Conservation (phyloP, 2,888 invertebrate species). For the Podabrus alpinus region DNA sequence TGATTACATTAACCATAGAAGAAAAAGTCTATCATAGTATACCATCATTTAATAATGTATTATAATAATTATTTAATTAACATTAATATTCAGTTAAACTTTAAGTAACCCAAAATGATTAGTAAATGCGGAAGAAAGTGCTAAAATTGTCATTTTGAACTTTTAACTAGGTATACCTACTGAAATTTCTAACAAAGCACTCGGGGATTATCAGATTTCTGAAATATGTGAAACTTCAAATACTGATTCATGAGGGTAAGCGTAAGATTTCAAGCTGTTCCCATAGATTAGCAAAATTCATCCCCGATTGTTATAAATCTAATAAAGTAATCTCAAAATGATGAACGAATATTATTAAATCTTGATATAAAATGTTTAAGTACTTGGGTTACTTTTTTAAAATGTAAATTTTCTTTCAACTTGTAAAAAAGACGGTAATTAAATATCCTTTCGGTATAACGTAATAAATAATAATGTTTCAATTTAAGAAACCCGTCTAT, state of each 20-base stretch:
- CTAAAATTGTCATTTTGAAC: background rate
- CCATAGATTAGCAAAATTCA: conserved; percentile 32
- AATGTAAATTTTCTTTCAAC: too few relatives aligned
- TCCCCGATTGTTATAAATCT: conserved; percentile 35
- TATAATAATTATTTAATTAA: background rate
- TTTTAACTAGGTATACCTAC: background rate
- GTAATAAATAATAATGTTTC: too few relatives aligned
- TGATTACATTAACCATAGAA: too few relatives aligned
- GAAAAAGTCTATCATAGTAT: too few relatives aligned
- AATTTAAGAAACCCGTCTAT: too few relatives aligned
- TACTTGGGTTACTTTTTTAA: too few relatives aligned
- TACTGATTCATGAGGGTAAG: conserved; percentile 32
- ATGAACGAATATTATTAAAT: conserved; percentile 32
- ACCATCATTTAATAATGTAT: too few relatives aligned
- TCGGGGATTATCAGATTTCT: conserved; percentile 22
- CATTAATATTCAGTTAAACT: background rate
- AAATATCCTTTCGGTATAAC: too few relatives aligned
- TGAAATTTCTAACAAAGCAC: conserved; percentile 18
- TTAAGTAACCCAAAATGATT: background rate
- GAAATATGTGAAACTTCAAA: conserved; percentile 18
- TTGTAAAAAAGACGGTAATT: too few relatives aligned
- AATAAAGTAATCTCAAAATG: conserved; percentile 40
- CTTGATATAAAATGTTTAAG: background rate
- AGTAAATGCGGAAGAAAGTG: background rate
- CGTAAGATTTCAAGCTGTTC: conserved; percentile 32